phyloP scores from a whole-genome alignment of 2,888 invertebrate species.

The Ichneumoninae sp. region DNA sequence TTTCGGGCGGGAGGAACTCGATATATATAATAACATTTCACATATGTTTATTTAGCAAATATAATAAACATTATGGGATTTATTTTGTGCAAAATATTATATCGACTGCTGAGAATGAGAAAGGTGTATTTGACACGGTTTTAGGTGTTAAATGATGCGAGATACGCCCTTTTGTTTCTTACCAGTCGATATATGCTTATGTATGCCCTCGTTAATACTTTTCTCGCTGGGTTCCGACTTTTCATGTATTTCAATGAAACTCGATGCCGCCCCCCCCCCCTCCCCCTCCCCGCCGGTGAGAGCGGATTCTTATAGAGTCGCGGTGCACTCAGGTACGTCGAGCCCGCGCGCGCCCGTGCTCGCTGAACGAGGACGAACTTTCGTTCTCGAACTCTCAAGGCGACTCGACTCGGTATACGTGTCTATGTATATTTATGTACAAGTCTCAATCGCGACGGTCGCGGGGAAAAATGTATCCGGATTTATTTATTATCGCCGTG shows the following conservation, averaged over 20 bases:
- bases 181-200: neutral
- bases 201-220: neutral
- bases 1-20: too few species aligned
- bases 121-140: neutral
- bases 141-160: neutral
- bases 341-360: conserved; percentile 29
- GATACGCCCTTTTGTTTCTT: neutral
- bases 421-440: conserved; percentile 17
- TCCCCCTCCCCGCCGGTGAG: conserved; percentile 33
- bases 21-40: too few species aligned
- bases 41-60: too few species aligned
- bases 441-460: conserved; percentile 23
- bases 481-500: conserved; percentile 52
- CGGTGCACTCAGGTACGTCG: conserved; percentile 31
- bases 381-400: conserved; percentile 66
- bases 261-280: conserved; percentile 9
- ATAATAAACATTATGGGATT: too few species aligned
- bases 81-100: too few species aligned
- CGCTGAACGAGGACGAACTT: conserved; percentile 65
- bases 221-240: neutral
- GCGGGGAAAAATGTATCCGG: conserved; percentile 38
- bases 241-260: conserved; percentile 46
- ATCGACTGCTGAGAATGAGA: neutral
- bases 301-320: conserved; percentile 57
- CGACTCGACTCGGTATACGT: conserved; percentile 53